phyloP scores from a whole-genome alignment of 1,140 invertebrate genomes.

The Drosophila ironensis region DNA sequence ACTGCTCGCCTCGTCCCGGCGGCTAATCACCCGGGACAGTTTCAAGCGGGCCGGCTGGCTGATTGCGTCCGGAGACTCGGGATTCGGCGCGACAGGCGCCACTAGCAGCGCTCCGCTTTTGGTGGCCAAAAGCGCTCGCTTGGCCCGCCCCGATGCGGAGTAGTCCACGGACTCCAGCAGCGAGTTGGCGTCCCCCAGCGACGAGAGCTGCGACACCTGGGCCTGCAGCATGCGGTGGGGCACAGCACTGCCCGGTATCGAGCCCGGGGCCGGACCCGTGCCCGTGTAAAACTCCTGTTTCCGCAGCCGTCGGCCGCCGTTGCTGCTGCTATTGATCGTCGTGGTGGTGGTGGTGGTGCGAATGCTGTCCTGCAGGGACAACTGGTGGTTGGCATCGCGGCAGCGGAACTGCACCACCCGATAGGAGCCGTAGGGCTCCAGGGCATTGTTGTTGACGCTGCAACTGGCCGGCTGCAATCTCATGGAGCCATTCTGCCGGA shows the following conservation, averaged over 20 bases:
- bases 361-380: slow-evolving; percentile 71
- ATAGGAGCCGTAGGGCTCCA: slow-evolving; percentile 72
- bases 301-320: slow-evolving; percentile 24
- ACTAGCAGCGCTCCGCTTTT: slow-evolving; percentile 58
- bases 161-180: slow-evolving; percentile 47
- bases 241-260: slow-evolving; percentile 28
- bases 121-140: slow-evolving; percentile 57
- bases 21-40: slow-evolving; percentile 67
- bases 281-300: slow-evolving; percentile 55
- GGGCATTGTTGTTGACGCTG: slow-evolving; percentile 73
- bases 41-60: slow-evolving; percentile 55
- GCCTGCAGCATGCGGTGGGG: slow-evolving; percentile 59
- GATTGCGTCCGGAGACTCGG: slow-evolving; percentile 6
- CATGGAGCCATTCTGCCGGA: slow-evolving; percentile 66
- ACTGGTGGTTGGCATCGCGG: slow-evolving; percentile 60
- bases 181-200: slow-evolving; percentile 52
- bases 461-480: slow-evolving; percentile 57
- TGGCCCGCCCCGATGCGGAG: slow-evolving; percentile 25
- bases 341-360: slow-evolving; percentile 67
- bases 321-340: slow-evolving; percentile 57
- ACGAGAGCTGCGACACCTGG: slow-evolving; percentile 55
- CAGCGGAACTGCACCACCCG: slow-evolving; percentile 74
- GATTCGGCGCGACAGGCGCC: slow-evolving; percentile 17
- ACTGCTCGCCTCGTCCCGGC: slow-evolving; percentile 61
- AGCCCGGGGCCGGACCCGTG: too few relatives aligned